phyloP scores from a whole-genome alignment of 1,140 invertebrate species.

The Coptotermes formosanus region DNA sequence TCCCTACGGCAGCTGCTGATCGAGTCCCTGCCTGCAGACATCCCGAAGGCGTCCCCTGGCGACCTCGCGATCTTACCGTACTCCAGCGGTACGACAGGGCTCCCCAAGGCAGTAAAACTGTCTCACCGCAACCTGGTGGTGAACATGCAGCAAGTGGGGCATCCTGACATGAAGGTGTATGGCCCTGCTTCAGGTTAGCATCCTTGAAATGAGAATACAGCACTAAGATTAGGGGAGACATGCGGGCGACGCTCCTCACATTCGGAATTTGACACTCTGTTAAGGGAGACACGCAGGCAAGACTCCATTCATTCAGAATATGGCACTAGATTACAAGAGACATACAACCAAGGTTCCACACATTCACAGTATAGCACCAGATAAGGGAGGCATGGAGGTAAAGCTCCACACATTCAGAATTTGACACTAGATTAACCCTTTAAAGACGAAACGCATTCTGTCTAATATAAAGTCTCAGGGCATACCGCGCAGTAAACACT shows the following conservation, averaged over 20 bases:
- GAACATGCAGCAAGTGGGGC: slow-evolving; percentile 60
- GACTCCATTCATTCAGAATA: not conserved
- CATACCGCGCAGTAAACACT: no score
- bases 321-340: not conserved
- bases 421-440: not conserved
- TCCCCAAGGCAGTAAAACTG: slow-evolving; percentile 88
- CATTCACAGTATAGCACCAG: not conserved
- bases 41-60: not conserved
- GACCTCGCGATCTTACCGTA: slow-evolving; percentile 56
- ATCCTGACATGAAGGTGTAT: slow-evolving; percentile 45
- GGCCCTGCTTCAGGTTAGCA: slow-evolving; percentile 43
- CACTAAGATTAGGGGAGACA: not conserved
- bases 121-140: slow-evolving; percentile 74
- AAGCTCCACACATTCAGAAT: not conserved
- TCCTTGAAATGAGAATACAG: not conserved
- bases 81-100: slow-evolving; percentile 86
- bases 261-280: no score
- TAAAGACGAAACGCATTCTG: no score
- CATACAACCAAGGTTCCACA: not conserved
- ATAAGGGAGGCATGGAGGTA: no score
- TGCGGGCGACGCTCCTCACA: no score
- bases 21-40: not conserved
- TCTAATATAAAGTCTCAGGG: no score
- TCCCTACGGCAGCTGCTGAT: not conserved
- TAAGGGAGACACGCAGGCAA: not conserved